Percentiles rank a stretch among this genome's conserved stretches.
Conservation (phyloP, 2,888 invertebrate genomes). For the Leptinotarsa tumamoca region DNA sequence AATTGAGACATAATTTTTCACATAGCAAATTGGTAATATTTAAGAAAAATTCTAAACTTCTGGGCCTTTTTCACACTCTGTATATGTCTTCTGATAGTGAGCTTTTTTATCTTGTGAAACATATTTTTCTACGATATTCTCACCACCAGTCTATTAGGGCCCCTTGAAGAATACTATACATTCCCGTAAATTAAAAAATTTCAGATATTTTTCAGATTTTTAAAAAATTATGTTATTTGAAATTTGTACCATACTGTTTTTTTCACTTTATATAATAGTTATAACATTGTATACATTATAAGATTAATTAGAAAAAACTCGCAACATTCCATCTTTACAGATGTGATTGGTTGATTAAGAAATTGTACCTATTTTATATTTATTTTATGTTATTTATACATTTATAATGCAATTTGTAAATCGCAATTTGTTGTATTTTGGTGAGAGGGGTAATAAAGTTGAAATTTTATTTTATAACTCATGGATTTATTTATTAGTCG, state of each 20-base stretch:
- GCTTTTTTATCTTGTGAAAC: neutral
- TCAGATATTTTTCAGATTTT: slow-evolving; percentile 4
- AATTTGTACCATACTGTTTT: slow-evolving; percentile 15
- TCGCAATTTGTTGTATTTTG: slow-evolving; percentile 54
- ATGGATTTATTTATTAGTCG: slow-evolving; percentile 21
- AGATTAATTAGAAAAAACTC: slow-evolving; percentile 29
- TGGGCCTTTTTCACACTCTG: neutral
- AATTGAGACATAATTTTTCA: no score
- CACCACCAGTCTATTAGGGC: neutral
- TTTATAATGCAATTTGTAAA: slow-evolving; percentile 50
- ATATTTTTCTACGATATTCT: neutral
- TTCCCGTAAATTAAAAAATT: neutral
- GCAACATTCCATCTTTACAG: slow-evolving; percentile 42
- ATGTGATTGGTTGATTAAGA: slow-evolving; percentile 36
- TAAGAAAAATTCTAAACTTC: neutral
- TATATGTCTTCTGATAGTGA: neutral
- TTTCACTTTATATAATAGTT: slow-evolving; percentile 24
- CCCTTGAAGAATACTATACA: neutral
- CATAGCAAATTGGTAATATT: neutral
- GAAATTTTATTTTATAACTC: slow-evolving; percentile 47
- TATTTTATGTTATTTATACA: slow-evolving; percentile 53
- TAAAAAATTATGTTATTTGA: neutral
- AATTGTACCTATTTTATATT: slow-evolving; percentile 50
- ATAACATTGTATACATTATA: slow-evolving; percentile 22
- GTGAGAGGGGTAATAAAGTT: slow-evolving; percentile 56